phyloP scores from a whole-genome alignment of 35 echinoderm and acorn worm species.

The Diadema setosum region DNA sequence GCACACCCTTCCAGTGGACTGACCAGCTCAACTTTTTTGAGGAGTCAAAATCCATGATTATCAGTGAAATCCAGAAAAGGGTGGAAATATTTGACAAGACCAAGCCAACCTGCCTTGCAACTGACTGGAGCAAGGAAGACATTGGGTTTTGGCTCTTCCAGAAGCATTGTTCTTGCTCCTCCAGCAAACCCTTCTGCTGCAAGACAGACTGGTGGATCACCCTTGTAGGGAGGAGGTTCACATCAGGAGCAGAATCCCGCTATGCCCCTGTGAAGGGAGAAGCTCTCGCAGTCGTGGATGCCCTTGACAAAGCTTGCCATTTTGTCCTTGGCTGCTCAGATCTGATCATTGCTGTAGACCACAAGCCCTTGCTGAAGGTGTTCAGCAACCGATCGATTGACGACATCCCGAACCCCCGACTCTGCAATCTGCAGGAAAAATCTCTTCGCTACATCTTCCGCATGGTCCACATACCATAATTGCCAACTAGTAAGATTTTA shows the following conservation, averaged over 20 bases:
- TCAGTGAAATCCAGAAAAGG: not conserved
- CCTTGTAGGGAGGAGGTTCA: not conserved
- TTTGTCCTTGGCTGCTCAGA: not conserved
- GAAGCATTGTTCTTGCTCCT: not conserved
- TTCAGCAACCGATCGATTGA: not conserved
- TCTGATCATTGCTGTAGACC: not conserved
- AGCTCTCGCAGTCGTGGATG: not conserved
- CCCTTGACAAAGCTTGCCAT: not conserved
- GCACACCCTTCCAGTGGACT: not conserved
- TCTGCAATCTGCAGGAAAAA: constrained; percentile 52
- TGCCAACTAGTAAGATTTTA: too few relatives aligned
- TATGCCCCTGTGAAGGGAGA: not conserved
- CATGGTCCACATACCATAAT: constrained; percentile 38
- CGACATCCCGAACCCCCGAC: not conserved
- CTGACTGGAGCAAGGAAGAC: not conserved
- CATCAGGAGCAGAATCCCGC: not conserved
- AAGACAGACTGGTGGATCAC: not conserved
- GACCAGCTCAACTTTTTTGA: not conserved
- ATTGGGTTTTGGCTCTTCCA: constrained; percentile 5
- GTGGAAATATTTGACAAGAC: not conserved
- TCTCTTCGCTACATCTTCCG: constrained; percentile 14
- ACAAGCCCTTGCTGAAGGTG: not conserved
- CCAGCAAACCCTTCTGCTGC: not conserved
- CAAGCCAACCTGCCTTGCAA: constrained; percentile 13
- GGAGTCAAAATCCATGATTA: not conserved